phyloP scores from a whole-genome alignment of 2,888 invertebrate genomes.

The Latrodectus elegans region DNA sequence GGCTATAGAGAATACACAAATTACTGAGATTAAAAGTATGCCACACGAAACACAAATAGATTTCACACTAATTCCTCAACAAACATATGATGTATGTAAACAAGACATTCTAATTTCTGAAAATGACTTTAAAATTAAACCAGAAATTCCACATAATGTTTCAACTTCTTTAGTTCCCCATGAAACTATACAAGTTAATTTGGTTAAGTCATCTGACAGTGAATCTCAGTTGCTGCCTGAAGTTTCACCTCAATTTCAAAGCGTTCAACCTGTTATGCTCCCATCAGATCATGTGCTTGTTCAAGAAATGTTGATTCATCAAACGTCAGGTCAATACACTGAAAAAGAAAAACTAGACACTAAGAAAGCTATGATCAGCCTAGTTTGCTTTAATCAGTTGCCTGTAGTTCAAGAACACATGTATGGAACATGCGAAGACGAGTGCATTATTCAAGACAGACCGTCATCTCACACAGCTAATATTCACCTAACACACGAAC shows the following conservation, averaged over 20 bases:
- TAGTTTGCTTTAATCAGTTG: conserved; percentile 42
- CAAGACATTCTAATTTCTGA: conserved; percentile 36
- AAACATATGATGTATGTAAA: conserved; percentile 29
- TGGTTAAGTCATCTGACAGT: conserved; percentile 47
- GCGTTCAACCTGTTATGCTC: conserved; percentile 22
- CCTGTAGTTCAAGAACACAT: conserved; percentile 28
- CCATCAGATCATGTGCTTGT: conserved; percentile 40
- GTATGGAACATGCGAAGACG: conserved; percentile 45
- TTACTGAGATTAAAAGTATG: neutral
- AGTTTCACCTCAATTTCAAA: conserved; percentile 44
- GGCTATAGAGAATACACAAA: conserved; percentile 26
- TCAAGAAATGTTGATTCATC: conserved; percentile 43
- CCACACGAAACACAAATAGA: conserved; percentile 1
- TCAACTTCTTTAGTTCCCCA: conserved; percentile 65
- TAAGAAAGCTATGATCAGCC: conserved; percentile 18
- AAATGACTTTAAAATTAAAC: conserved; percentile 26
- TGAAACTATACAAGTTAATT: conserved; percentile 59
- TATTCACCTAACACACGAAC: conserved; percentile 27
- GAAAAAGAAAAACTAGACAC: conserved; percentile 21
- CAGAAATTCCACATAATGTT: conserved; percentile 25
- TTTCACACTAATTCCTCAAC: conserved; percentile 38
- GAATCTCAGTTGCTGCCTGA: conserved; percentile 63
- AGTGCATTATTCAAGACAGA: conserved; percentile 13
- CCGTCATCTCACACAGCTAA: conserved; percentile 36
- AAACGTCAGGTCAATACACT: conserved; percentile 18